Evolutionary conservation across 2,113 vertebrate genomes (phyloP).

Genomic region (Phalacrocorax carbo): DNA sequence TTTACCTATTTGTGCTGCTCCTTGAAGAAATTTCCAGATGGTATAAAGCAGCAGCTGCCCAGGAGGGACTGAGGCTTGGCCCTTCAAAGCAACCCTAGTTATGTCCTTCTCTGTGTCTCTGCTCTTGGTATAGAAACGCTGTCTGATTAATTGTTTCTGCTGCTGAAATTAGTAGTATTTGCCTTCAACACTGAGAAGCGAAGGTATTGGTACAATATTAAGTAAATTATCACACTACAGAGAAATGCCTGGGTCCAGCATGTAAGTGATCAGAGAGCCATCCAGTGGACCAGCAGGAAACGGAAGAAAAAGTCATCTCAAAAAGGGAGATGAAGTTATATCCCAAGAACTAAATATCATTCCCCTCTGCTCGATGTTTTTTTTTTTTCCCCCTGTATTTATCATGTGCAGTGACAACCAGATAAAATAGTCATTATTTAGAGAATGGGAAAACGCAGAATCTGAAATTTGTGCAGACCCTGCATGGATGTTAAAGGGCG

Average conservation of each 20-base stretch:
- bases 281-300: constrained; percentile 56
- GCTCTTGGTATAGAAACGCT: not conserved
- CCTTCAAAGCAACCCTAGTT: not conserved
- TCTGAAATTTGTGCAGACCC: too few species aligned
- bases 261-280: constrained; percentile 60
- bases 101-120: not conserved
- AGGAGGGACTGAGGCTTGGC: not conserved
- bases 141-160: not conserved
- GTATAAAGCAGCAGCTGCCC: not conserved
- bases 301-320: not conserved
- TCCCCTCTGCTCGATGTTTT: not conserved
- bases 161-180: not conserved
- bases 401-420: not conserved
- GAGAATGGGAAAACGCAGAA: not conserved
- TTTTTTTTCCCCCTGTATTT: not conserved
- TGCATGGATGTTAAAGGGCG: not conserved
- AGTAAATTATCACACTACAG: not conserved
- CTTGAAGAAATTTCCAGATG: not conserved
- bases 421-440: not conserved
- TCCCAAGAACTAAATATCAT: not conserved
- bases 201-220: not conserved
- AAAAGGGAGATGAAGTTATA: not conserved
- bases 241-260: not conserved
- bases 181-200: not conserved
- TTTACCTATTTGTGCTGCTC: not conserved